Percentiles rank a stretch among this genome's conserved stretches.
Conservation (phyloP, 2,113 vertebrate species). For the Lepus europaeus region DNA sequence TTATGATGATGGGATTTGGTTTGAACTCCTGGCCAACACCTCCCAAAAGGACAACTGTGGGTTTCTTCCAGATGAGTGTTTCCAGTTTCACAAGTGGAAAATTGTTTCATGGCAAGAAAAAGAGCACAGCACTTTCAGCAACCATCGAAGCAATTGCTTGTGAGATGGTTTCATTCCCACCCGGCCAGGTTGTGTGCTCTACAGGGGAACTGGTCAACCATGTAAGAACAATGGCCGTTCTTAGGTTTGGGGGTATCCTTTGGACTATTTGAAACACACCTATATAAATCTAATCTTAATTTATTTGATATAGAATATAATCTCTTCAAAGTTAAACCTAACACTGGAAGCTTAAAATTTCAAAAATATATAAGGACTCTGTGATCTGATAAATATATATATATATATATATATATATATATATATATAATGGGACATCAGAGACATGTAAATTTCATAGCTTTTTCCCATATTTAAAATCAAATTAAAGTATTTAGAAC, state of each 20-base stretch:
- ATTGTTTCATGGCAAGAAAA: constrained; percentile 69
- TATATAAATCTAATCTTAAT: neutral
- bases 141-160: constrained; percentile 35
- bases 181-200: neutral
- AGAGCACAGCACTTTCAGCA: constrained; percentile 29
- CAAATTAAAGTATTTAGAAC: neutral
- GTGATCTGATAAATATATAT: constrained; percentile 45
- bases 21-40: constrained; percentile 68
- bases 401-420: constrained; percentile 1
- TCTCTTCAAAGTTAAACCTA: constrained; percentile 8
- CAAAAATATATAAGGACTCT: neutral
- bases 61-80: constrained; percentile 74
- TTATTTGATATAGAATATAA: constrained; percentile 25
- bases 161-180: constrained; percentile 53
- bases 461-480: constrained; percentile 13
- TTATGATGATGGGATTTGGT: constrained; percentile 49
- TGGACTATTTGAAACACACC: neutral
- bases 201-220: constrained; percentile 19
- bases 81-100: constrained; percentile 71
- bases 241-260: neutral
- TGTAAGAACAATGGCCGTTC: neutral
- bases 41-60: constrained; percentile 58
- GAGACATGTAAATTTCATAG: neutral
- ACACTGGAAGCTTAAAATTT: constrained; percentile 6
- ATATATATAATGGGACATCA: neutral